A percentile compares a stretch with the other conserved stretches of the same genome.
Conservation (phyloP, 2,797 vertebrate species). For the Carcharodon carcharias region DNA sequence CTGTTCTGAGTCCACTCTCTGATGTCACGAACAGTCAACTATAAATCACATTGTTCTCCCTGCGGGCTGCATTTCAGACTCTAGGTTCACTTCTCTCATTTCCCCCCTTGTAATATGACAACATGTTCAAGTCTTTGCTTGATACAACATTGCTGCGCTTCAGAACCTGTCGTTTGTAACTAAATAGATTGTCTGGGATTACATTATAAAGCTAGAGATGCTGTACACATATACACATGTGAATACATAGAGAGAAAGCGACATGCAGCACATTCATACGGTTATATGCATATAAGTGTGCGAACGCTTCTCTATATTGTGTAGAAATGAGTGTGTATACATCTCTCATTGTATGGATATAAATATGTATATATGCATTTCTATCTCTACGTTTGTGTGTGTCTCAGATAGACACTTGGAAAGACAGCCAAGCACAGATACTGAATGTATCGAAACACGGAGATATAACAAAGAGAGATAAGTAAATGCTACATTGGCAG, state of each 20-base stretch:
- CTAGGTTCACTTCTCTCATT: background rate
- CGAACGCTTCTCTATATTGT: background rate
- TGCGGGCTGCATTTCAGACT: background rate
- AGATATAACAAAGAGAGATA: background rate
- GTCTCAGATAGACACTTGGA: background rate
- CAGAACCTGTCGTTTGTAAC: background rate
- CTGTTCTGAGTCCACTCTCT: background rate
- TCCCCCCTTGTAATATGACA: conserved; percentile 23
- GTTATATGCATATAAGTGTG: background rate
- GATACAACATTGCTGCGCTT: background rate
- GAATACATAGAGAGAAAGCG: background rate
- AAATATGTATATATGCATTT: background rate
- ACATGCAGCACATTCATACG: background rate
- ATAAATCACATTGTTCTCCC: background rate
- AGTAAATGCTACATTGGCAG: background rate
- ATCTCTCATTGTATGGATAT: background rate
- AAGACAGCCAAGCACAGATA: background rate
- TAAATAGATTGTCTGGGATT: background rate
- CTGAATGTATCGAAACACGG: background rate
- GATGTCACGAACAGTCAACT: background rate
- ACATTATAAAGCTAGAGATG: background rate
- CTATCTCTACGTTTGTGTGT: background rate
- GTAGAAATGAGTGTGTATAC: background rate
- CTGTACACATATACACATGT: background rate
- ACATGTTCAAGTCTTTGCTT: background rate